Conservation (phyloP, 2,888 invertebrate genomes). For the Disparrhopalites patrizii region DNA sequence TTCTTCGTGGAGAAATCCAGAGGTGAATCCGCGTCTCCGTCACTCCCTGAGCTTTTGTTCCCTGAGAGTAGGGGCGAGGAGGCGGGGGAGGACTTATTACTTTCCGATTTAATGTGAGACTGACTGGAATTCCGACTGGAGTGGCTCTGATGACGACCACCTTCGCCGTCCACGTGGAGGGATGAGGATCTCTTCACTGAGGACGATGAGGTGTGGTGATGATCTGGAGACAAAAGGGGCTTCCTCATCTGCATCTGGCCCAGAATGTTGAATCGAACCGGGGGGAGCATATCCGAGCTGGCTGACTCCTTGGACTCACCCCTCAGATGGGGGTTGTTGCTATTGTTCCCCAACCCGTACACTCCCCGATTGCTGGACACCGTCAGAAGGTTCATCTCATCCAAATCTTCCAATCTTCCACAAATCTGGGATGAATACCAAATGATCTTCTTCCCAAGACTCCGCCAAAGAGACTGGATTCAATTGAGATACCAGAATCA, state of each 20-base stretch:
- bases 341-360: too few species aligned
- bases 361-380: not conserved
- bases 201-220: not conserved
- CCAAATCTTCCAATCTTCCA: not conserved
- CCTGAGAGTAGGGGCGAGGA: not conserved
- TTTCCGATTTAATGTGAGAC: not conserved
- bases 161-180: too few species aligned
- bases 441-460: too few species aligned
- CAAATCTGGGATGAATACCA: too few species aligned
- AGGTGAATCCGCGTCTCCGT: slow-evolving; percentile 42
- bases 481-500: too few species aligned
- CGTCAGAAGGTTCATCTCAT: not conserved
- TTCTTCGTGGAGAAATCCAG: slow-evolving; percentile 49
- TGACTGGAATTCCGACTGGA: not conserved
- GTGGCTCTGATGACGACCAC: not conserved
- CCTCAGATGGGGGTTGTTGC: not conserved
- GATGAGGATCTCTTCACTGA: slow-evolving; percentile 4
- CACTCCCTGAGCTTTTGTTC: slow-evolving; percentile 3
- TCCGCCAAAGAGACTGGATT: too few species aligned
- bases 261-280: slow-evolving; percentile 41
- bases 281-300: slow-evolving; percentile 21
- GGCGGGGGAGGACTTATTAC: not conserved
- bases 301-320: not conserved
- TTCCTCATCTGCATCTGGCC: slow-evolving; percentile 39
- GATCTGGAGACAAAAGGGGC: not conserved